Conservation (phyloP, 2,797 vertebrate genomes). For the Amazona finschi region DNA sequence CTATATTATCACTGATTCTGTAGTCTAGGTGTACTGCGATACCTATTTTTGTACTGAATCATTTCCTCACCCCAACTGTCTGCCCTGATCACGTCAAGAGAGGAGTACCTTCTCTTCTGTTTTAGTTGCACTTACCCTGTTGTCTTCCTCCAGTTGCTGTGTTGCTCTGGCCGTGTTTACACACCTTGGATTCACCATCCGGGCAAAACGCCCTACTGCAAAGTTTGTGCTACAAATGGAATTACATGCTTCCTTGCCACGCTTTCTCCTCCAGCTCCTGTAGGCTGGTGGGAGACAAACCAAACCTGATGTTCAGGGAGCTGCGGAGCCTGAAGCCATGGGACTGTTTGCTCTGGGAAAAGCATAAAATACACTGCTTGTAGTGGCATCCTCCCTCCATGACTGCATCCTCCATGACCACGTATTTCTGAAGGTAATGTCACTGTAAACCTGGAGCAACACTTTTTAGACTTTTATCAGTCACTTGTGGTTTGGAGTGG, state of each 20-base stretch:
- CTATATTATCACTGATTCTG: background rate
- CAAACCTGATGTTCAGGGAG: rapidly evolving
- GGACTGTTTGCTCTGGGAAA: background rate
- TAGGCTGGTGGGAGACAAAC: background rate
- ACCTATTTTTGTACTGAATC: background rate
- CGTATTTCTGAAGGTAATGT: background rate
- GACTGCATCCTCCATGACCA: background rate
- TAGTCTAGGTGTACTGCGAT: background rate
- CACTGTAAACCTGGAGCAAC: background rate
- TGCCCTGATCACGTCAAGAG: background rate
- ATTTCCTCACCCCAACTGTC: background rate
- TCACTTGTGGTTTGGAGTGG: background rate
- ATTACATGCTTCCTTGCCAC: background rate
- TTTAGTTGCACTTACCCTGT: background rate
- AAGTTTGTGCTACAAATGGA: background rate
- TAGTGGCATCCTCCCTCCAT: background rate
- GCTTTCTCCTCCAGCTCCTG: background rate
- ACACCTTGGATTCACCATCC: background rate
- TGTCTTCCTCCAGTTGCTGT: background rate
- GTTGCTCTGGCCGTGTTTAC: background rate
- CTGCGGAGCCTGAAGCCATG: background rate
- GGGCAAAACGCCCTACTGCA: background rate
- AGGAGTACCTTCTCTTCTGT: background rate
- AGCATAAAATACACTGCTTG: background rate
- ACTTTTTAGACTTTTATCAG: background rate